Base-by-base conservation (phyloP, 2,113 vertebrate species). In the Nesogale talazaci region DNA sequence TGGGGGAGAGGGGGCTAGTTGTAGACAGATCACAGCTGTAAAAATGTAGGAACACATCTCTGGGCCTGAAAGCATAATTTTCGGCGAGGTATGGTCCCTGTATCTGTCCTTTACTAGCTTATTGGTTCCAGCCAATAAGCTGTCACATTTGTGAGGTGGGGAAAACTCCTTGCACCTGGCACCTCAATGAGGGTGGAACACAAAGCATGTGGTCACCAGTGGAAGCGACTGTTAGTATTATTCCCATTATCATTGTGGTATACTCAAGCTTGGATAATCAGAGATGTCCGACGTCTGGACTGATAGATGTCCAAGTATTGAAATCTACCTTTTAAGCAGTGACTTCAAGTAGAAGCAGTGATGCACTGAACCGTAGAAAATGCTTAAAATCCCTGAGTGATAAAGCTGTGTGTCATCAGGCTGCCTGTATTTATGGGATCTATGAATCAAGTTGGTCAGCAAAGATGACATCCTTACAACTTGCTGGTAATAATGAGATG, bases 201-300 rank as follows among this genome's bases (percentile, higher is more conserved):
- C 19, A 7, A 3, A 40, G 2, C 12, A 4, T n/a, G 14, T 1
- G 3, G 20, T 22, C 27, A 0, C 16, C 57, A 4, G 0, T 0
- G 16, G 1, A 3, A 5, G 25, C n/a, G 2, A 8, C 38, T 15
- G 3, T 27, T 12, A 31, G 5, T 19, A 15, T 38, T 0, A 1
- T 22, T 8, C 0, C 42, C 19, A 4, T 19, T 34, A 56, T 69
- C 20, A 0, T 27, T 7, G 6, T 3, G 46, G 25, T n/a, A 3
- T 1, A 3, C 6, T 25, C 1, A 3, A 0, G 1, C n/a, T 40
- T 14, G 19, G 63, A 22, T 17, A 3, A 46, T 20, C 42, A 19
- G 25, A 8, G 23, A 42, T 19, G 3, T 34, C 17, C 59, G 31
- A 63, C 31, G 27, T 34, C 38, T 15, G 31, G 7, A 2, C 22